phyloP scores from a whole-genome alignment of 2,888 invertebrate species.

The Arctia plantaginis region DNA sequence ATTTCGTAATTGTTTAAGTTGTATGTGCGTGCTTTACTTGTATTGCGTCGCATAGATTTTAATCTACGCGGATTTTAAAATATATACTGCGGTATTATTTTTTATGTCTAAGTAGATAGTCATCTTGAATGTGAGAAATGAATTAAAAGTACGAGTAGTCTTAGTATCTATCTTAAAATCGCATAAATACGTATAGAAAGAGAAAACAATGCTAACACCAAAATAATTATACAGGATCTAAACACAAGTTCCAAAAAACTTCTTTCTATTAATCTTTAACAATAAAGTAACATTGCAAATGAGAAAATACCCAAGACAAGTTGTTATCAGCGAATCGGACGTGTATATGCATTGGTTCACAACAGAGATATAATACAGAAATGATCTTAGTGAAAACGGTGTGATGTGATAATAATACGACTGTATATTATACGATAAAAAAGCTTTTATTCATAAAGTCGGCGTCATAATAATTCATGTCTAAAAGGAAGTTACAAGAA shows the following conservation, averaged over 20 bases:
- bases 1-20: conserved; percentile 40
- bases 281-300: background rate
- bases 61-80: conserved; percentile 40
- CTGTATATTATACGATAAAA: too few relatives aligned
- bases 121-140: conserved; percentile 25
- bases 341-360: background rate
- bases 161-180: background rate
- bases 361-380: background rate
- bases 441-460: background rate
- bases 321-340: background rate
- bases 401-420: too few relatives aligned
- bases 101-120: conserved; percentile 25
- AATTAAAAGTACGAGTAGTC: conserved; percentile 17
- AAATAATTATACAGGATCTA: background rate
- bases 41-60: conserved; percentile 30
- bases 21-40: conserved; percentile 27
- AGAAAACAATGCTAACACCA: background rate
- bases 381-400: too few relatives aligned
- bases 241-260: background rate
- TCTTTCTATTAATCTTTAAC: background rate
- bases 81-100: conserved; percentile 13
- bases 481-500: conserved; percentile 32
- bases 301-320: background rate
- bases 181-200: background rate
- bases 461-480: background rate